These are phyloP conservation scores for Hydrolagus colliei DNA, from an alignment of 2,797 vertebrate genomes.

Conservation along the genomic window DNA sequence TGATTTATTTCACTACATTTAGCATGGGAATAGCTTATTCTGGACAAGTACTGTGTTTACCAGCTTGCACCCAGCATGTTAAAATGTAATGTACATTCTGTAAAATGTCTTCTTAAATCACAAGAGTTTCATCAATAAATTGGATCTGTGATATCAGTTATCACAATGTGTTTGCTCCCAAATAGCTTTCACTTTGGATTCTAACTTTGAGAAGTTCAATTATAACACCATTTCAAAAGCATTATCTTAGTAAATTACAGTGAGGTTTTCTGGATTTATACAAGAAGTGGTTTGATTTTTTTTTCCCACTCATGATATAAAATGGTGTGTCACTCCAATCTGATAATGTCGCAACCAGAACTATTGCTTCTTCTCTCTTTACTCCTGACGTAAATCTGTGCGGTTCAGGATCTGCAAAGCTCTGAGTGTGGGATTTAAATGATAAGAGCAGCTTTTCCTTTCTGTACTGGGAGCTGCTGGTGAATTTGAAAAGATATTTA, in stretches of 20 bases:
- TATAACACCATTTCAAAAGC: no score
- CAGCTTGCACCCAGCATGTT: not conserved
- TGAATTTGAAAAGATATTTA: conserved; percentile 14
- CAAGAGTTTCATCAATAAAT: no score
- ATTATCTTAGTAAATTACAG: no score
- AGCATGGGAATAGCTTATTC: not conserved
- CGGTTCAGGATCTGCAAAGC: not conserved
- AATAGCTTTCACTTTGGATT: no score
- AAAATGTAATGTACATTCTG: no score
- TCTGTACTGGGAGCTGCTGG: not conserved
- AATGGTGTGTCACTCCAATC: not conserved
- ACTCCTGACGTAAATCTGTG: no score
- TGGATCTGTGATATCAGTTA: no score
- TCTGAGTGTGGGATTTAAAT: not conserved
- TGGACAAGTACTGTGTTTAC: not conserved
- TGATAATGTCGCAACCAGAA: not conserved
- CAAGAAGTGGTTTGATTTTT: no score
- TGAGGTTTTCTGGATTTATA: no score
- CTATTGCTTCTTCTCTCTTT: not conserved
- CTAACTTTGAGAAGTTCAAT: no score
- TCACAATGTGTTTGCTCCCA: no score
- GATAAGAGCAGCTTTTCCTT: not conserved
- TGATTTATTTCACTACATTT: not conserved
- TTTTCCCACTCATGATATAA: not conserved
- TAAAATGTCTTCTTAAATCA: no score